These are phyloP conservation scores for Sebastolobus altivelis DNA, from an alignment of 2,797 vertebrate species.

Conservation along the genomic window DNA sequence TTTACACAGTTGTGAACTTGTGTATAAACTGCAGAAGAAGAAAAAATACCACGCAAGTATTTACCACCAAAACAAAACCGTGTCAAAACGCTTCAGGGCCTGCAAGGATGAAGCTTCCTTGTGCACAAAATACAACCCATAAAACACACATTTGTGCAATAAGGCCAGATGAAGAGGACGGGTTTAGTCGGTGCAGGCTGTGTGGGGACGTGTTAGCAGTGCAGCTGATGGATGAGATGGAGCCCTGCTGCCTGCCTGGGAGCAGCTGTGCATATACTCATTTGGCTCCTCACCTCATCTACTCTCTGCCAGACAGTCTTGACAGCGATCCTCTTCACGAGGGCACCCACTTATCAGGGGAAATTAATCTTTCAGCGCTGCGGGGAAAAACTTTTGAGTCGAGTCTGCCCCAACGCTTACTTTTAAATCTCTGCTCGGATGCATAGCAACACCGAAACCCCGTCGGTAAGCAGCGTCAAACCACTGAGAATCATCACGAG, in stretches of 20 bases:
- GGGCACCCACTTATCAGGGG: conserved; percentile 58
- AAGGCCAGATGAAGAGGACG: conserved; percentile 13
- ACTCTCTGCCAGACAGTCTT: conserved; percentile 65
- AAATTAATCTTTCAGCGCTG: conserved; percentile 67
- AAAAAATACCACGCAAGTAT: neutral
- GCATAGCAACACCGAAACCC: conserved; percentile 12
- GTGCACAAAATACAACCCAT: conserved; percentile 1
- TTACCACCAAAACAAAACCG: neutral
- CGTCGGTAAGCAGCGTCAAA: conserved; percentile 3
- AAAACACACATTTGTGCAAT: neutral
- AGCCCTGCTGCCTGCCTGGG: conserved; percentile 57
- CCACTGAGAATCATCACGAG: neutral
- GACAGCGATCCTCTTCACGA: conserved; percentile 64
- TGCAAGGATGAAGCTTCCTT: neutral
- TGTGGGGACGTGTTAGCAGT: conserved; percentile 29
- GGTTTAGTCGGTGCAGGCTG: conserved; percentile 32
- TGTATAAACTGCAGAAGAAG: neutral
- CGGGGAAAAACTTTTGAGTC: conserved; percentile 36
- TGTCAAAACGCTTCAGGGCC: neutral
- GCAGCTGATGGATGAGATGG: conserved; percentile 69
- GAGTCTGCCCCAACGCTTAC: conserved; percentile 14
- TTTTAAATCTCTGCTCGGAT: conserved; percentile 44
- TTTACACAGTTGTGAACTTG: neutral
- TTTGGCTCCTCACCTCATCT: conserved; percentile 72
- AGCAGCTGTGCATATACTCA: conserved; percentile 75